These are phyloP conservation scores for Mirza zaza DNA, from an alignment of 2,113 vertebrate genomes.

Conservation along the genomic window DNA sequence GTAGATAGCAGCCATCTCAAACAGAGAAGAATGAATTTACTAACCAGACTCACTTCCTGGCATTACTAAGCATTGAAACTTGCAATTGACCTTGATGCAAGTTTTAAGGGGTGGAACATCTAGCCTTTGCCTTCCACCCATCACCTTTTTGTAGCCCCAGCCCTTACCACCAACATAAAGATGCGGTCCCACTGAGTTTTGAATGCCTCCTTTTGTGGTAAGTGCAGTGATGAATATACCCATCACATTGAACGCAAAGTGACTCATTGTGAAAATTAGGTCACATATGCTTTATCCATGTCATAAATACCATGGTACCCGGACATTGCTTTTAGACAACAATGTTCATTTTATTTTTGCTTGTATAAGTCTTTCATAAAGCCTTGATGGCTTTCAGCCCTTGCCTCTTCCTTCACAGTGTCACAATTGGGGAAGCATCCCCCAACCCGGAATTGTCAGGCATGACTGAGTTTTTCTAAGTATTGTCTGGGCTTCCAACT, in stretches of 20 bases:
- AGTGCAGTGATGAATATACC: not conserved
- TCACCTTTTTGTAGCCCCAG: not conserved
- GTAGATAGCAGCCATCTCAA: not conserved
- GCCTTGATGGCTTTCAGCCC: not conserved
- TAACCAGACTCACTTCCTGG: not conserved
- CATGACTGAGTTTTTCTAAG: not conserved
- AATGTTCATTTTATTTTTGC: not conserved
- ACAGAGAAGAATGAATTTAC: not conserved
- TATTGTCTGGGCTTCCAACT: not conserved
- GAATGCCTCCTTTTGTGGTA: not conserved
- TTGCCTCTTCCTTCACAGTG: not conserved
- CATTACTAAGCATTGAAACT: not conserved
- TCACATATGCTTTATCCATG: not conserved
- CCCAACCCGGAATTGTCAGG: not conserved
- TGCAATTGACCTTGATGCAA: not conserved
- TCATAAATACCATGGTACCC: not conserved
- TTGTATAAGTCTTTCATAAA: not conserved
- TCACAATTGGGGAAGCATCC: not conserved
- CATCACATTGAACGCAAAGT: not conserved
- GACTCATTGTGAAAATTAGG: not conserved
- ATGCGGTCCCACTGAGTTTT: not conserved
- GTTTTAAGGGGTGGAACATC: not conserved
- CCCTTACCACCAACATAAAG: not conserved
- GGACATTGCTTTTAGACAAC: not conserved
- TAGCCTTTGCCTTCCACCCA: not conserved